phyloP scores from a whole-genome alignment of 2,113 vertebrate genomes.

The Ammodytes dubius region DNA sequence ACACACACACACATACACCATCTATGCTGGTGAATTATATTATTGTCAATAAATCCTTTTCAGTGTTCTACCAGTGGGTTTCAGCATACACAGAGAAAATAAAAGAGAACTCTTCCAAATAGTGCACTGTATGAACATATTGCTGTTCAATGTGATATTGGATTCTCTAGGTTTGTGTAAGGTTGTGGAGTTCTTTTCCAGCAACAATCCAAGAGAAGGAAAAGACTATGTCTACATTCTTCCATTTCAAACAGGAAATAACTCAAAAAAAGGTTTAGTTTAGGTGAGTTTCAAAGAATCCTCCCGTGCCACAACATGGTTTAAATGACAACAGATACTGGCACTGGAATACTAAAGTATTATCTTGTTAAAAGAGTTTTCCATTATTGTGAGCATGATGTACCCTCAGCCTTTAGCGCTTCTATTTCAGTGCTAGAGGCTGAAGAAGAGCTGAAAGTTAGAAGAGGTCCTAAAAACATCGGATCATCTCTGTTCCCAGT shows the following conservation, averaged over 20 bases:
- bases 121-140: conserved; percentile 29
- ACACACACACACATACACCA: conserved; percentile 15
- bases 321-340: neutral
- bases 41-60: neutral
- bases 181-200: conserved; percentile 22
- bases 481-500: neutral
- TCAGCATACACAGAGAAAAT: conserved; percentile 35
- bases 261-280: neutral
- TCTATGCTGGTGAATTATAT: conserved; percentile 14
- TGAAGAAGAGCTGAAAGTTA: conserved; percentile 3
- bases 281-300: neutral
- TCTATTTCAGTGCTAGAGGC: neutral
- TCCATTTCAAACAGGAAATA: conserved; percentile 22
- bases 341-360: neutral
- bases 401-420: neutral
- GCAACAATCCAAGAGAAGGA: neutral
- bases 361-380: neutral
- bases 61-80: conserved; percentile 18
- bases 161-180: conserved; percentile 31
- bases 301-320: neutral
- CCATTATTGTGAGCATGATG: neutral
- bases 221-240: neutral
- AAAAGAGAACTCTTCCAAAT: conserved; percentile 17
- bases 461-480: conserved; percentile 9
- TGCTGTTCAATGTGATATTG: conserved; percentile 28